Evolutionary conservation across 2,797 vertebrate genomes (phyloP).

Genomic region (Eulemur rubriventer): DNA sequence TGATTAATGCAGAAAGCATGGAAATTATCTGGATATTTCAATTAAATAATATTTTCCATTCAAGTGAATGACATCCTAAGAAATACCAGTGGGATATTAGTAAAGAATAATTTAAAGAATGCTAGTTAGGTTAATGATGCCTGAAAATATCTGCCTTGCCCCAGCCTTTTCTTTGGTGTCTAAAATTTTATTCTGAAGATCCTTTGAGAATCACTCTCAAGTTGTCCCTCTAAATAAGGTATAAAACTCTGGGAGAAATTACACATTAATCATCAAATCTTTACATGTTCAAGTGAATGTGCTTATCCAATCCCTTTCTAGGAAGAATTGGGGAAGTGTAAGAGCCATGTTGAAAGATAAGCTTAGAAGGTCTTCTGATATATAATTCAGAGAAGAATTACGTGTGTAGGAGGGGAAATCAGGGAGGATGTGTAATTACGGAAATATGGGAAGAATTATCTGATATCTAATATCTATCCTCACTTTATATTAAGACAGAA

Average conservation of each 20-base stretch:
- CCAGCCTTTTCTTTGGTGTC: neutral
- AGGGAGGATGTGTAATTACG: neutral
- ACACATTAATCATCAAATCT: conserved; percentile 4
- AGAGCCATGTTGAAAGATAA: neutral
- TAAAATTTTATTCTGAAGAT: neutral
- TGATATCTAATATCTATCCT: neutral
- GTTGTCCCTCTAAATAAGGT: neutral
- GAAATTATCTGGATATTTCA: neutral
- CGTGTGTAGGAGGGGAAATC: neutral
- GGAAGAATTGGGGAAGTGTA: neutral
- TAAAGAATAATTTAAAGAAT: neutral
- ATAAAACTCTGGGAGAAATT: neutral
- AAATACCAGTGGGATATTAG: neutral
- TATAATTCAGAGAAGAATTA: conserved; percentile 16
- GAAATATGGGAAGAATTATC: neutral
- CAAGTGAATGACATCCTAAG: neutral
- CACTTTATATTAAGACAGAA: neutral
- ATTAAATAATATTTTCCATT: neutral
- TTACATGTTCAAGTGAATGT: neutral
- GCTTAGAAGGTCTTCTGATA: neutral
- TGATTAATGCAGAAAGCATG: neutral
- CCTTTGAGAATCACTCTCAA: neutral
- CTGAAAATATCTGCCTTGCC: neutral
- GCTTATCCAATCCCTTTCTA: neutral
- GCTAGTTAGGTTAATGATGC: neutral